These are phyloP conservation scores for Cetoscarus ocellatus DNA, from an alignment of 2,797 vertebrate genomes.

Conservation along the genomic window DNA sequence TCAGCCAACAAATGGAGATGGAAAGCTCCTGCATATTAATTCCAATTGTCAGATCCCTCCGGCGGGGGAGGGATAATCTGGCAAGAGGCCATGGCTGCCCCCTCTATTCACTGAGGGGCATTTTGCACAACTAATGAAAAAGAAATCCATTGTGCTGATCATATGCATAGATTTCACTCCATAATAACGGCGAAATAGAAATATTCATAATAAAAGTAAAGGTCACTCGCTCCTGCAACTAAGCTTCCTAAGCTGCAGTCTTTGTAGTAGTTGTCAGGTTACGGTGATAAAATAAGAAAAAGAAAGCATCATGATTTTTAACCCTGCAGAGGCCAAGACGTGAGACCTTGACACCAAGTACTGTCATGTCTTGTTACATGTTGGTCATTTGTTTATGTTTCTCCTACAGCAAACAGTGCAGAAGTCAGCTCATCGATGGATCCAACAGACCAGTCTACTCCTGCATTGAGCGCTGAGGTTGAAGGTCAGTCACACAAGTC, in stretches of 20 bases:
- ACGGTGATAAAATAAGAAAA: slow-evolving; percentile 76
- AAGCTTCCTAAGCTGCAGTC: slow-evolving; percentile 97
- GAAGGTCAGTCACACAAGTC: slow-evolving; percentile 44
- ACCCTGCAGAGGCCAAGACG: slow-evolving; percentile 63
- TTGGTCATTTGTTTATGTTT: slow-evolving; percentile 33
- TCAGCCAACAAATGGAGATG: slow-evolving; percentile 91
- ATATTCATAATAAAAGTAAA: slow-evolving; percentile 99
- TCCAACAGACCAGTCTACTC: slow-evolving; percentile 20
- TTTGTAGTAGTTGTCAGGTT: slow-evolving; percentile 90
- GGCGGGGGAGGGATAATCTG: slow-evolving; percentile 75
- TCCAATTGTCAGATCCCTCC: slow-evolving; percentile 85
- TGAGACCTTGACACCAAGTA: slow-evolving; percentile 49
- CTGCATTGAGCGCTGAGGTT: slow-evolving; percentile 31
- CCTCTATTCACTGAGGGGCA: slow-evolving; percentile 87
- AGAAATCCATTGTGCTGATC: slow-evolving; percentile 90
- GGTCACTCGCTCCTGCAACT: slow-evolving; percentile 92
- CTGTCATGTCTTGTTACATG: slow-evolving; percentile 10
- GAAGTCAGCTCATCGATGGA: slow-evolving; percentile 16
- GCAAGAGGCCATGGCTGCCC: slow-evolving; percentile 69
- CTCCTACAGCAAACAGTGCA: slow-evolving; percentile 1
- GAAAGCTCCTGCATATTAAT: slow-evolving; percentile 94
- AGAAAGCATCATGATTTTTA: slow-evolving; percentile 64
- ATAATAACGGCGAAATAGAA: slow-evolving; percentile 96
- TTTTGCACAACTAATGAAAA: slow-evolving; percentile 95
- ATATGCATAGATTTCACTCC: slow-evolving; percentile 92